Base-by-base conservation (phyloP, 2,888 invertebrate species). In the Ichneumon xanthorius region DNA sequence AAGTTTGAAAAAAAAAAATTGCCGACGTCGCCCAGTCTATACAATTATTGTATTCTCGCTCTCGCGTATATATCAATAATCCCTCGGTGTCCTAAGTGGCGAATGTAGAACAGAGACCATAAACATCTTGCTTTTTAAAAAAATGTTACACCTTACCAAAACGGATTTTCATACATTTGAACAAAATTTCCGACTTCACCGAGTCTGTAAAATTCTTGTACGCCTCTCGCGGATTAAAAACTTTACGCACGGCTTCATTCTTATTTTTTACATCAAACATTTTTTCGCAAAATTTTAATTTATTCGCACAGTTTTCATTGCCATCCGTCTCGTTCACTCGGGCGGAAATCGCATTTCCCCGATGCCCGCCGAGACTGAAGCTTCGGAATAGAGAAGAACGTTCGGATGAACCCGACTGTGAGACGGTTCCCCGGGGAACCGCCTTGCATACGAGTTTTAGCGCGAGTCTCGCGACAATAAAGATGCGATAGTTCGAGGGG, bases 321-420 rank as follows among this genome's bases (percentile, higher is more conserved):
- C 37, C 67, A 45, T 30, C 1, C 16, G 63, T 75, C 63, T 63
- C 40, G 58, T 83, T 45, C 40, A 19, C 30, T 70, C 55, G 55
- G 65, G 50, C 16, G 30, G 19, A 80, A 80, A 84, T 77, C 26
- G 65, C 22, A 76, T 80, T 80, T 71, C 45, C 45, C n/a, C 71
- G 55, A 55, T 65, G 55, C 37, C 53, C 19, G 26, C 40, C 22
- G 19, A 16, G 65, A 55, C 22, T n/a, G 16, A 19, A 53, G 50
- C 37, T 37, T 11, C 11, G 4, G 63, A 68, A 73, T 30, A 40
- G 55, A 19, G 33, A 40, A 33, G 58, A 22, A 22, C 55, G 55
- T 40, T 4, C 14, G 55, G 58, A 58, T 58, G 37, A 77, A 68
- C 37, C n/a, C 65, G 37, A 67, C 37, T 4, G 48, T 33, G 70